These are phyloP conservation scores for Parnassius orleans DNA, from an alignment of 2,888 invertebrate species.

Conservation along the genomic window DNA sequence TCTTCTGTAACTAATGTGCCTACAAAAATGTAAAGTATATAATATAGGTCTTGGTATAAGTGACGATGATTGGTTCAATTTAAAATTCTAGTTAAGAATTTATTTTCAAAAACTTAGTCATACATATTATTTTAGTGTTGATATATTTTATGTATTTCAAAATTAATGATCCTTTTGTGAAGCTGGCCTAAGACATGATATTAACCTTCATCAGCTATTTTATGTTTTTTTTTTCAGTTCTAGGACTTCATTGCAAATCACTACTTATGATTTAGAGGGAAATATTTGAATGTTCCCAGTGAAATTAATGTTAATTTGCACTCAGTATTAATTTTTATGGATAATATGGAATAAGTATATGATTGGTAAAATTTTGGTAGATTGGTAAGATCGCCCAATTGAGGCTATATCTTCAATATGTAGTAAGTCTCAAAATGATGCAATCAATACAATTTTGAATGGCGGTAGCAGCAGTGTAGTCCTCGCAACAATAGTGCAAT, in stretches of 20 bases:
- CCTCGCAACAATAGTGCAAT: constrained; percentile 81
- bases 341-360: constrained; percentile 50
- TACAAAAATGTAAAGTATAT: constrained; percentile 78
- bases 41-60: constrained; percentile 71
- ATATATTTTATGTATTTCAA: constrained; percentile 26
- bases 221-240: constrained; percentile 47
- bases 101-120: constrained; percentile 46
- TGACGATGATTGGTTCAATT: constrained; percentile 68
- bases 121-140: constrained; percentile 45
- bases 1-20: constrained; percentile 77
- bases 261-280: constrained; percentile 45
- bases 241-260: constrained; percentile 57
- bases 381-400: constrained; percentile 65
- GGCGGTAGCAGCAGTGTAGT: constrained; percentile 73
- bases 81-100: constrained; percentile 59
- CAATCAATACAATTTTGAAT: constrained; percentile 56
- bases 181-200: constrained; percentile 68
- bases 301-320: constrained; percentile 71
- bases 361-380: constrained; percentile 61
- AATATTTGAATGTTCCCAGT: constrained; percentile 52
- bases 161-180: constrained; percentile 46
- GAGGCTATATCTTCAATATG: constrained; percentile 63
- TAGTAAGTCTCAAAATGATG: constrained; percentile 56
- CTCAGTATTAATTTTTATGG: constrained; percentile 70
- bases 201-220: constrained; percentile 53